Conservation (phyloP, 2,888 invertebrate species). For the Eubasilissa splendida region DNA sequence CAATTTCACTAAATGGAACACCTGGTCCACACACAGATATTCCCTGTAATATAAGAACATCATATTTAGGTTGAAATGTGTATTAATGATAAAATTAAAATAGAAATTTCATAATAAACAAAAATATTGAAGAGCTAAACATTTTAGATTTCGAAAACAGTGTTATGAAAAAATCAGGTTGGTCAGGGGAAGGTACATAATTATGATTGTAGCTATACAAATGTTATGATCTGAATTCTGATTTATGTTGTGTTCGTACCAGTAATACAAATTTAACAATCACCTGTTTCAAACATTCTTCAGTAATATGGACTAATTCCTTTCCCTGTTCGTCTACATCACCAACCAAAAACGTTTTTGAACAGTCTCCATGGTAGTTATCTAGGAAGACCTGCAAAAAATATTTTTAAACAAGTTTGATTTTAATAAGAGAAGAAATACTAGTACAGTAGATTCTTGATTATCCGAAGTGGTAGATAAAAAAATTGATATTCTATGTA, state of each 20-base stretch:
- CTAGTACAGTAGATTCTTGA: too few relatives aligned
- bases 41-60: conserved; percentile 63
- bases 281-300: conserved; percentile 80
- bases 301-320: conserved; percentile 80
- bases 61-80: too few relatives aligned
- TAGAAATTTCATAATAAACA: neutral
- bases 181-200: too few relatives aligned
- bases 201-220: too few relatives aligned
- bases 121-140: neutral
- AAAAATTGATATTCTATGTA: too few relatives aligned
- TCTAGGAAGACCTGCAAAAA: conserved; percentile 79
- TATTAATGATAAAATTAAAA: neutral
- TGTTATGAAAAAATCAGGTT: too few relatives aligned
- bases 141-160: too few relatives aligned
- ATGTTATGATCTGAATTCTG: too few relatives aligned
- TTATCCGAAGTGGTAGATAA: too few relatives aligned
- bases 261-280: conserved; percentile 51
- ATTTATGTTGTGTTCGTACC: too few relatives aligned
- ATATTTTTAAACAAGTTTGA: too few relatives aligned
- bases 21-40: conserved; percentile 76
- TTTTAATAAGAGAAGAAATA: too few relatives aligned
- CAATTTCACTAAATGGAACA: conserved; percentile 75
- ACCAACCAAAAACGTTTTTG: conserved; percentile 89
- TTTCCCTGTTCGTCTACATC: conserved; percentile 83
- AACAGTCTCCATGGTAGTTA: conserved; percentile 94